These are phyloP conservation scores for Zaprionus capensis DNA, from an alignment of 1,140 invertebrate species.

Conservation along the genomic window DNA sequence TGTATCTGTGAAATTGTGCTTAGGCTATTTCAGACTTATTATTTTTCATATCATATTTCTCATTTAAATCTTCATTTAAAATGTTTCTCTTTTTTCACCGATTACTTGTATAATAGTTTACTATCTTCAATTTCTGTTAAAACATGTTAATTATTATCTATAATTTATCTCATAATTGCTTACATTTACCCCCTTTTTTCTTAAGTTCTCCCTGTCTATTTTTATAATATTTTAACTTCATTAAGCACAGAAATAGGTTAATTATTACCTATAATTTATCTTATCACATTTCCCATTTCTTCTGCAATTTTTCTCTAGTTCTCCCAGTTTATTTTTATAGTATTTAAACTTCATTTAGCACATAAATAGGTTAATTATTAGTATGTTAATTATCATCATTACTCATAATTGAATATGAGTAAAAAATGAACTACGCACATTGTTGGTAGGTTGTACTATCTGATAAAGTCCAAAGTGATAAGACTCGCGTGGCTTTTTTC, in stretches of 20 bases:
- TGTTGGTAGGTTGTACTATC: not conserved
- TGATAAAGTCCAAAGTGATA: not conserved
- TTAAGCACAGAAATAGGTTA: not conserved
- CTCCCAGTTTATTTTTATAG: not conserved
- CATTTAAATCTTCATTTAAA: not conserved
- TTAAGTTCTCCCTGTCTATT: too few relatives aligned
- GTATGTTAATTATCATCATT: not conserved
- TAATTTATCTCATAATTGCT: too few relatives aligned
- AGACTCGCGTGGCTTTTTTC: slow-evolving; percentile 8
- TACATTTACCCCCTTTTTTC: not conserved
- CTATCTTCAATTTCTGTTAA: too few relatives aligned
- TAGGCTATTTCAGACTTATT: not conserved
- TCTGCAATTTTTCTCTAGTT: not conserved
- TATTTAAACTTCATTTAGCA: not conserved
- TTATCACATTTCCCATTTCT: too few relatives aligned
- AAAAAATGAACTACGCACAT: not conserved
- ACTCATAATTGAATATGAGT: not conserved
- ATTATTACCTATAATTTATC: too few relatives aligned
- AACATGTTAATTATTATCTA: too few relatives aligned
- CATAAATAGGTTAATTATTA: not conserved
- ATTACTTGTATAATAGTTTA: too few relatives aligned
- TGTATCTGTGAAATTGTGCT: too few relatives aligned
- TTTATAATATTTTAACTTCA: not conserved
- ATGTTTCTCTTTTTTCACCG: too few relatives aligned
- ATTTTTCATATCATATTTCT: not conserved